Base-by-base conservation (phyloP, 2,797 vertebrate species). In the Sebastes flavidus region DNA sequence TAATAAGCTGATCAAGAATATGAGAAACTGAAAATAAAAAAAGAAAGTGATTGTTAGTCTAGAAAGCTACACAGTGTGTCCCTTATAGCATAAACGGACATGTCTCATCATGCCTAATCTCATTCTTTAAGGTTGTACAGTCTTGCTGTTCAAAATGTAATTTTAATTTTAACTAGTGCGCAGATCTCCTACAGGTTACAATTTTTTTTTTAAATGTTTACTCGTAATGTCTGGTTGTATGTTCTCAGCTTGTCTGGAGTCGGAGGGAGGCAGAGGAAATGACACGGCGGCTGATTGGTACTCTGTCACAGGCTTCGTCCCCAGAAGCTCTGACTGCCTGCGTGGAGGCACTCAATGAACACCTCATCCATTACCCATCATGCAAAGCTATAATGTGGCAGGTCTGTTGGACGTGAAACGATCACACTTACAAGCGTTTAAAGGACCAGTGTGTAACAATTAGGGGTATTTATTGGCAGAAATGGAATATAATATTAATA, bases 371-470 rank as follows among this genome's bases (percentile, higher is more conserved):
- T 42, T 85, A 95, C 84, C 95, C 94, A 38, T 88, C 91, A 71
- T 92, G 93, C 89, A 95, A 94, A 86, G 91, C 82, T 72, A 24
- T 94, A 36, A 88, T 94, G 78, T 96, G 95, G 95, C 94, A 95
- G 93, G 95, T 96, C 49, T 49, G 88, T 81, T 38, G n/a, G 10
- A 72, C 34, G 14, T 29, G 18, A 59, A 65, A 61, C n/a, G 22
- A 27, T 46, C 8, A 18, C 8, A 20, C 32, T 36, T 9, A n/a
- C 14, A 30, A 60, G 38, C 1, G 3, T 65, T 38, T 42, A 42
- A 42, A 42, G 13, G 38, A 42, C 38, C 38, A 42, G 38, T 42
- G 42, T 46, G 42, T 18, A 46, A 46, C 42, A 46, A 46, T 46
- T 46, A 46, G 42, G 42, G 16, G 42, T 16, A 46, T 46, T 0